Conservation (phyloP, 1,140 invertebrate genomes). For the Drosophila pandora region DNA sequence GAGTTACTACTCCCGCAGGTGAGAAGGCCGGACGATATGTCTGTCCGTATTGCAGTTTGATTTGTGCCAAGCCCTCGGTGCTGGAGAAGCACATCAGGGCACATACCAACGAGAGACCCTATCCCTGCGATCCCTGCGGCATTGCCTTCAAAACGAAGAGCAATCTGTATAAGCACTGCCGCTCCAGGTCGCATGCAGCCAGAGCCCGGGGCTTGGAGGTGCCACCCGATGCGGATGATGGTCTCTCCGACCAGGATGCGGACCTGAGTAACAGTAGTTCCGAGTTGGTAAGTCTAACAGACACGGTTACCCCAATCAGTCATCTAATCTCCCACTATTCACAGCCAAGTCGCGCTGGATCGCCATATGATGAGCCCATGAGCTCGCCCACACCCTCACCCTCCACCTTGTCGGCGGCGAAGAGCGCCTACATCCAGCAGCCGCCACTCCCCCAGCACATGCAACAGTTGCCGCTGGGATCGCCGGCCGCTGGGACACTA, state of each 20-base stretch:
- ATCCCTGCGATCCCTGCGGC: slow-evolving; percentile 94
- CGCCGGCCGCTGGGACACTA: slow-evolving; percentile 74
- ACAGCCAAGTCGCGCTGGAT: slow-evolving; percentile 73
- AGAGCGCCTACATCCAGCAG: slow-evolving; percentile 72
- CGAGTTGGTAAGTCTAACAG: slow-evolving; percentile 65
- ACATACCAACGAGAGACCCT: slow-evolving; percentile 96
- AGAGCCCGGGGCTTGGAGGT: slow-evolving; percentile 87
- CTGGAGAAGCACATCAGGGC: slow-evolving; percentile 96
- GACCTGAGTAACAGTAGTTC: slow-evolving; percentile 82
- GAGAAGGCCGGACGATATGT: slow-evolving; percentile 87
- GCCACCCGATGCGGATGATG: slow-evolving; percentile 85
- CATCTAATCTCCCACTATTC: background rate
- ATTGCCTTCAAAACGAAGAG: slow-evolving; percentile 97
- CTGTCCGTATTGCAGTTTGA: slow-evolving; percentile 94
- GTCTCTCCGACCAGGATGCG: slow-evolving; percentile 84
- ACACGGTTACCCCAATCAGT: rapidly evolving
- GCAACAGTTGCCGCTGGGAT: slow-evolving; percentile 75
- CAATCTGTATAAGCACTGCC: slow-evolving; percentile 95
- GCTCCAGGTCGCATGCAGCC: slow-evolving; percentile 91
- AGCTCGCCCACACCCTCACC: slow-evolving; percentile 69
- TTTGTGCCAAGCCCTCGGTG: slow-evolving; percentile 96
- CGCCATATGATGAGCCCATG: slow-evolving; percentile 73
- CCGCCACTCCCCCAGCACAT: slow-evolving; percentile 58
- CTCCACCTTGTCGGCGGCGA: slow-evolving; percentile 67
- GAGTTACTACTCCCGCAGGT: background rate